Conservation (phyloP, 1,140 invertebrate genomes). For the Zaprionus ornatus region DNA sequence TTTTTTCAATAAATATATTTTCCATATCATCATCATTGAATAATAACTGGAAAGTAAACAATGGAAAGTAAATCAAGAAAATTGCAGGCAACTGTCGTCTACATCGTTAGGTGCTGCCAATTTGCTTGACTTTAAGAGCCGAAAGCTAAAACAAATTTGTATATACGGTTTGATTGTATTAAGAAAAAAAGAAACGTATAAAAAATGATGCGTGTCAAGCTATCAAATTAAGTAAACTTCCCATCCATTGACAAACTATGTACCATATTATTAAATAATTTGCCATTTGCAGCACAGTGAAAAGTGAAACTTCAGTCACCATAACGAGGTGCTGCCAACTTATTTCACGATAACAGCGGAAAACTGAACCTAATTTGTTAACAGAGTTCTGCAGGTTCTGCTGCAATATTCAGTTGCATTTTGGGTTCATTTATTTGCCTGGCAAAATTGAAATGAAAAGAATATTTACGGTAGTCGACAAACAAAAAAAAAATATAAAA, state of each 20-base stretch:
- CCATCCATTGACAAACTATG: no score
- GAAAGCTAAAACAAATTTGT: not conserved
- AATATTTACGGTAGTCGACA: constrained; percentile 4
- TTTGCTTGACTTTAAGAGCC: not conserved
- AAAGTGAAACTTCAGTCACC: not conserved
- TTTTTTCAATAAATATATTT: no score
- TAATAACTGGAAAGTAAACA: no score
- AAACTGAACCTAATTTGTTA: not conserved
- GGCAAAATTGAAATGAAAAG: constrained; percentile 15
- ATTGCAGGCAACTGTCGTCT: no score
- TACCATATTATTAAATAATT: not conserved
- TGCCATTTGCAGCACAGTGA: not conserved
- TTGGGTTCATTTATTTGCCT: constrained; percentile 12
- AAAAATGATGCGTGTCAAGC: no score
- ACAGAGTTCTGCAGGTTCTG: not conserved
- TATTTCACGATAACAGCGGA: constrained; percentile 3
- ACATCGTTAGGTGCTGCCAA: no score
- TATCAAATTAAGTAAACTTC: not conserved
- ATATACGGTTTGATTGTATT: no score
- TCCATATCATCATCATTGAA: no score
- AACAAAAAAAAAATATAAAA: constrained; percentile 12
- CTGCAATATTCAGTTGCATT: constrained; percentile 30
- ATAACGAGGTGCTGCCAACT: constrained; percentile 2
- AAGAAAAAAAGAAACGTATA: no score
- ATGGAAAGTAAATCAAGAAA: no score